Conservation (phyloP, 2,888 invertebrate species). For the Aphidoletes aphidimyza region DNA sequence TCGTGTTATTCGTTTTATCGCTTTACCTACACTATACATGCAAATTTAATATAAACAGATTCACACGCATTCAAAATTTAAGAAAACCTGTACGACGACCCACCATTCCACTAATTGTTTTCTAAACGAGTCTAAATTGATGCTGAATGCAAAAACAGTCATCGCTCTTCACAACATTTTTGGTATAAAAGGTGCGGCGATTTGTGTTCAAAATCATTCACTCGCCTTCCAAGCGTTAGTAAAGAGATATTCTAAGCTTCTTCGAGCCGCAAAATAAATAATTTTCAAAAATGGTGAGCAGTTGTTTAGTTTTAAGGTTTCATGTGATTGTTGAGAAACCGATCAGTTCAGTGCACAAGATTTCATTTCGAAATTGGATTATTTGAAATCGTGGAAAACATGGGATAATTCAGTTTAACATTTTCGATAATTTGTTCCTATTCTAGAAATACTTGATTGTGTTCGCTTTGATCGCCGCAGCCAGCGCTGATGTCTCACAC, state of each 20-base stretch:
- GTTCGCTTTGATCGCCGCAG: not conserved
- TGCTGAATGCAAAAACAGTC: not conserved
- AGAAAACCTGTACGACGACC: too few species aligned
- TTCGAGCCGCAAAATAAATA: not conserved
- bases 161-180: not conserved
- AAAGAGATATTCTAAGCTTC: conserved; percentile 9
- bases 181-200: not conserved
- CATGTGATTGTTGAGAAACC: too few species aligned
- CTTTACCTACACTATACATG: too few species aligned
- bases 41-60: too few species aligned
- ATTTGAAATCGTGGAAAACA: not conserved
- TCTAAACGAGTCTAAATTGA: not conserved
- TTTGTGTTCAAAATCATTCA: not conserved
- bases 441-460: not conserved
- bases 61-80: too few species aligned
- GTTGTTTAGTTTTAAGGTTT: not conserved
- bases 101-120: not conserved
- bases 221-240: not conserved
- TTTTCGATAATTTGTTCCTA: not conserved
- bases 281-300: conserved; percentile 6
- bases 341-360: not conserved
- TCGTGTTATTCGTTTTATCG: too few species aligned
- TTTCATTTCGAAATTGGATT: not conserved
- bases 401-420: not conserved
- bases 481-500: conserved; percentile 33